These are phyloP conservation scores for Aphidius colemani DNA, from an alignment of 2,888 invertebrate genomes.

Conservation along the genomic window DNA sequence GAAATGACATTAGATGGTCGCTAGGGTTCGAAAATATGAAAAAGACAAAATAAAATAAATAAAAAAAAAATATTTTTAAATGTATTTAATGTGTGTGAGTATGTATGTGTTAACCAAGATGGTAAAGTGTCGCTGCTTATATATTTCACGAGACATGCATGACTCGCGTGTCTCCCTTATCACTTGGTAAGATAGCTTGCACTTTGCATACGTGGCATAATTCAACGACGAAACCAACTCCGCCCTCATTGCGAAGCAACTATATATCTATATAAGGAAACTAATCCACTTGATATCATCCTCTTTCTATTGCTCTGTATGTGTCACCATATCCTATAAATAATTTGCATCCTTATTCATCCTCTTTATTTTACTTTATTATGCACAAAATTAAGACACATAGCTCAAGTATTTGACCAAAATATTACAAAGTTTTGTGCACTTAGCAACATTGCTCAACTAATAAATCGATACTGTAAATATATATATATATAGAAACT, in stretches of 20 bases:
- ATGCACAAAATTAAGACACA: not conserved
- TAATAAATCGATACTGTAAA: too few relatives aligned
- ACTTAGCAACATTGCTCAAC: too few relatives aligned
- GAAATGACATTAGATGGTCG: constrained; percentile 15
- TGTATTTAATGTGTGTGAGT: constrained; percentile 11
- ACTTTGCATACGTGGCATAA: constrained; percentile 58
- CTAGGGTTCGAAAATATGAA: constrained; percentile 20
- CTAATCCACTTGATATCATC: constrained; percentile 5
- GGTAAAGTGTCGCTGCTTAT: constrained; percentile 54
- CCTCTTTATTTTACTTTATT: constrained; percentile 14
- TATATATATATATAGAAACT: too few relatives aligned
- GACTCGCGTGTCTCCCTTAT: constrained; percentile 58
- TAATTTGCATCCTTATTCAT: constrained; percentile 30
- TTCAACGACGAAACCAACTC: constrained; percentile 51
- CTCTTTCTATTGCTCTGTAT: constrained; percentile 20
- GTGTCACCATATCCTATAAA: constrained; percentile 18
- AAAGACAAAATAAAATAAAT: not conserved
- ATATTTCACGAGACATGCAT: constrained; percentile 50
- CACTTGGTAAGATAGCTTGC: constrained; percentile 55
- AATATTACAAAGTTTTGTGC: too few relatives aligned
- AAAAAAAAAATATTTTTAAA: not conserved
- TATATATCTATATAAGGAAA: too few relatives aligned
- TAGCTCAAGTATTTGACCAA: too few relatives aligned
- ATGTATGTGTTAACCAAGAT: constrained; percentile 10
- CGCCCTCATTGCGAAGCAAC: constrained; percentile 6